Conservation (phyloP, 2,113 vertebrate genomes). For the Nipponia nippon region DNA sequence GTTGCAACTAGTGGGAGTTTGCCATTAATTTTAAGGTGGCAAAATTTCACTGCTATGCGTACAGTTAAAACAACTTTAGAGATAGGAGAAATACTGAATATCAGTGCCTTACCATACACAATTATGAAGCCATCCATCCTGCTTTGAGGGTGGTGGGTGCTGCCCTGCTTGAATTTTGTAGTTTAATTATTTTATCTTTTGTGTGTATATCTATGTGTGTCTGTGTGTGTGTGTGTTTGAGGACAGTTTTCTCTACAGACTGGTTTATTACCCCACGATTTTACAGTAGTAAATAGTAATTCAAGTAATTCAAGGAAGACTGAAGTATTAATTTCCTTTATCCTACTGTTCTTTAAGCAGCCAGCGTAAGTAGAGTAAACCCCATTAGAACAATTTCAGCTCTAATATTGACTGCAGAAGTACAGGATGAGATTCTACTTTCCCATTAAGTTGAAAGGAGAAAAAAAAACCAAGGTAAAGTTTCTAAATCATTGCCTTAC, state of each 20-base stretch:
- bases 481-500: neutral
- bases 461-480: neutral
- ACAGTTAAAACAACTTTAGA: neutral
- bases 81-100: neutral
- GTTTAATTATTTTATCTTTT: neutral
- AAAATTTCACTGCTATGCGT: neutral
- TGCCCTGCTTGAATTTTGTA: neutral
- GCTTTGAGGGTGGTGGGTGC: neutral
- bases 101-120: neutral
- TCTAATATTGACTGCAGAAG: neutral
- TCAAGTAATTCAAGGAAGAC: neutral
- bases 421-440: neutral
- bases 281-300: neutral
- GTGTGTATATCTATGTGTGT: neutral
- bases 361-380: neutral
- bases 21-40: neutral
- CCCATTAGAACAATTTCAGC: neutral
- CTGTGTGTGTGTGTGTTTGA: neutral
- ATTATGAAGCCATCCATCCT: neutral
- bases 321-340: neutral
- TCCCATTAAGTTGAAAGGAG: neutral
- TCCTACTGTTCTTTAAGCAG: neutral
- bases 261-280: neutral
- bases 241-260: neutral
- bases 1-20: neutral